Conservation (phyloP, 1,140 invertebrate genomes). For the Pseudomyrmex concolor region DNA sequence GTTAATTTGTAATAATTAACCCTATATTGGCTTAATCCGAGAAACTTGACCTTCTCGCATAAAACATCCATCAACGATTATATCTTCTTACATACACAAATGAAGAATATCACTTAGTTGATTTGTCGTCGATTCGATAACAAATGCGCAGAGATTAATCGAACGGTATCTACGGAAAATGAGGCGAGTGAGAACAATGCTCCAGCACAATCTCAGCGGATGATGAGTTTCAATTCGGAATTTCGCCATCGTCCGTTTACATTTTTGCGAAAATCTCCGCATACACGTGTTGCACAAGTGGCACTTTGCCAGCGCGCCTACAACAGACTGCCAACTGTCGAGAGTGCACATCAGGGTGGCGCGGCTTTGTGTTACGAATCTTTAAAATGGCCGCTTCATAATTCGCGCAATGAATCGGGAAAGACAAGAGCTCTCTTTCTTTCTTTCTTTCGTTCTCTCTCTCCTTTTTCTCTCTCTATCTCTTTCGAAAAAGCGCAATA, state of each 20-base stretch:
- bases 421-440: not conserved
- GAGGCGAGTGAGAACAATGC: not conserved
- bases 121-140: not conserved
- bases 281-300: constrained; percentile 47
- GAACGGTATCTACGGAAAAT: constrained; percentile 2
- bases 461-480: no score
- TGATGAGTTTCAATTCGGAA: not conserved
- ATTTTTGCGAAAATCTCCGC: constrained; percentile 42
- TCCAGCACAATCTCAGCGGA: not conserved
- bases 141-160: constrained; percentile 9
- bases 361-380: constrained; percentile 34
- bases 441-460: not conserved
- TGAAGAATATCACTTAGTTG: not conserved
- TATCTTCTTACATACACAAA: not conserved
- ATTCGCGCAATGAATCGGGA: constrained; percentile 20
- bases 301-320: not conserved
- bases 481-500: constrained; percentile 8
- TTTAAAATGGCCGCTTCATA: constrained; percentile 1
- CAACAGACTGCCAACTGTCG: constrained; percentile 7
- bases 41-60: constrained; percentile 12
- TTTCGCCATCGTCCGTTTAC: constrained; percentile 14
- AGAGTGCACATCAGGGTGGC: not conserved
- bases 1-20: constrained; percentile 46
- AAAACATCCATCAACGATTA: not conserved
- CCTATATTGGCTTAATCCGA: constrained; percentile 6